Base-by-base conservation (phyloP, 1,140 invertebrate genomes). In the Coenobita brevimanus region DNA sequence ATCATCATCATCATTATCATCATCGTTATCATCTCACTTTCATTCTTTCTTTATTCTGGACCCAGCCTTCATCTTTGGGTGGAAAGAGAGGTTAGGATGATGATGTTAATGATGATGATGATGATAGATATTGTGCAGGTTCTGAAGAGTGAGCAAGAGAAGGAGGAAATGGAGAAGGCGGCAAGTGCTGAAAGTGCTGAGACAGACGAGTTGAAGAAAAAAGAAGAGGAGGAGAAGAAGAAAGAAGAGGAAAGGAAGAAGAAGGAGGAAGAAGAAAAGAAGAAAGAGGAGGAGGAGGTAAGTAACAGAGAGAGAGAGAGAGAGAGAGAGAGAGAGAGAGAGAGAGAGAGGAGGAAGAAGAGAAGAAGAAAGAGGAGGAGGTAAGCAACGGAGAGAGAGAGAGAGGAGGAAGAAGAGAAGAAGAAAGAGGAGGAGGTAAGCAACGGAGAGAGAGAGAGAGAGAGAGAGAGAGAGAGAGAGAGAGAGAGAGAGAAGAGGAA, bases 71-170 rank as follows among this genome's bases (percentile, higher is more conserved):
- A n/a, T n/a, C n/a, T 2, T 57, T 46, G 8, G 57, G 21, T 3
- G 41, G 24, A 8, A 27, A 57, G 27, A 24, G n/a, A 24, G 4
- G 17, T 79, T 78, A 21, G 10, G 21, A 57, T 13, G 10, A 62
- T 21, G 10, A 96, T 97, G 94, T 95, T 91, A 92, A 93, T 83
- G 92, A 92, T 91, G 93, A 88, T 90, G 93, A 33, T 92, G 46
- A 41, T 41, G 13, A 3, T 4, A 21, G n/a, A 33, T 50, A 27
- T 84, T n/a, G 21, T 33, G 92, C 92, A 54, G 93, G 93, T 91
- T 91, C 92, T 83, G 93, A 94, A 78, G 89, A 87, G 91, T 30
- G 91, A 91, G 46, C 90, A 92, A 57, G 92, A 93, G 90, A 93
- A 94, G 82, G 93, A 94, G 85, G 93, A 94, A 67, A 91, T 93